phyloP scores from a whole-genome alignment of 2,888 invertebrate genomes.

The Aphelenchoides bicaudatus region DNA sequence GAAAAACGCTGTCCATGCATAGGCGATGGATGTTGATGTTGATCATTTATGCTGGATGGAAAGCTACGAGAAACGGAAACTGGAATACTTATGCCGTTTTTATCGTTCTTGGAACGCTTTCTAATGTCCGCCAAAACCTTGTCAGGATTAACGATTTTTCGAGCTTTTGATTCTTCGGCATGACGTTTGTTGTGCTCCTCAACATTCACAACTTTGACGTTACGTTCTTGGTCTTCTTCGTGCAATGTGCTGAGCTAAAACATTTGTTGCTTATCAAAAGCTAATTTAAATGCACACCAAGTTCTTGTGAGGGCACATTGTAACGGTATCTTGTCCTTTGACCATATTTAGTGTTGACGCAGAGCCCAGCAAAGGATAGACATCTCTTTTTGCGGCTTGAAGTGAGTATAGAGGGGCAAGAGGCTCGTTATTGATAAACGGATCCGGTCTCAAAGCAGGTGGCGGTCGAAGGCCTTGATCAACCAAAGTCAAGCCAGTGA shows the following conservation, averaged over 20 bases:
- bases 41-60: too few species aligned
- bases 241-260: constrained; percentile 10
- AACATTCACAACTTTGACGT: constrained; percentile 39
- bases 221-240: constrained; percentile 8
- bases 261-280: not conserved
- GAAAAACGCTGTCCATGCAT: too few species aligned
- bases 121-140: constrained; percentile 29
- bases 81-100: too few species aligned
- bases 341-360: constrained; percentile 56
- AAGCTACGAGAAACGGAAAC: too few species aligned
- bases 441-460: constrained; percentile 44
- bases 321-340: constrained; percentile 43
- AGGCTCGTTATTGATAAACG: constrained; percentile 40
- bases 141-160: constrained; percentile 30
- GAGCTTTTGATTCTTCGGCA: constrained; percentile 3
- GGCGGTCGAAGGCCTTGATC: constrained; percentile 31
- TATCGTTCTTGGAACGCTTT: constrained; percentile 18
- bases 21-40: too few species aligned
- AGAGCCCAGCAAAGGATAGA: constrained; percentile 54
- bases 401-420: constrained; percentile 53
- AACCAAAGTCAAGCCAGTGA: constrained; percentile 31
- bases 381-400: constrained; percentile 51
- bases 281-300: constrained; percentile 5
- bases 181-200: constrained; percentile 47
- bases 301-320: constrained; percentile 59